Percentiles rank a stretch among this genome's conserved stretches.
Evolutionary conservation across 2,888 invertebrate genomes (phyloP).

Genomic region (Euspilapteryx auroguttella): DNA sequence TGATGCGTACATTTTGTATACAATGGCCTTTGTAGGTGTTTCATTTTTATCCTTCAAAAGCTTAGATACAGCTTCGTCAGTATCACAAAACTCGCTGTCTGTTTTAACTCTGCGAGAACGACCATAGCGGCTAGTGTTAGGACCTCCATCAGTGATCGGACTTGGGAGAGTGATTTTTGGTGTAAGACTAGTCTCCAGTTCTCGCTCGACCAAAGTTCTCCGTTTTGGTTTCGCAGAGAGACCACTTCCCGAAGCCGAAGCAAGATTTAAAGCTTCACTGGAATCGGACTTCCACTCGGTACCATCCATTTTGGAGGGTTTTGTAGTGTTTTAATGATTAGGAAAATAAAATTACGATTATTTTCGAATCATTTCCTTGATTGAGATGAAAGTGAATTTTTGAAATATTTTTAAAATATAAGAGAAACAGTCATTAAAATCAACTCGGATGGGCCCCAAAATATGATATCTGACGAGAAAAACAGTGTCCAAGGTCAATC

Average conservation of each 20-base stretch:
- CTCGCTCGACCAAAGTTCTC: constrained; percentile 38
- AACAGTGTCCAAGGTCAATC: constrained; percentile 16
- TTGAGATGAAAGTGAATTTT: too few species aligned
- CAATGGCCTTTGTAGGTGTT: constrained; percentile 25
- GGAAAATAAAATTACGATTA: constrained; percentile 1
- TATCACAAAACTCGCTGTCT: constrained; percentile 31
- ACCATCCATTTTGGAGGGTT: constrained; percentile 3
- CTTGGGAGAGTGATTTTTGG: constrained; percentile 34
- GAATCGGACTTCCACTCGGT: background rate
- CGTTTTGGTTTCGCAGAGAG: constrained; percentile 36
- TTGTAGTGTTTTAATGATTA: background rate
- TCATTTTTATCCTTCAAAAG: constrained; percentile 18
- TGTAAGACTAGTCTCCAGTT: constrained; percentile 44
- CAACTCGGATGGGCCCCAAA: constrained; percentile 14
- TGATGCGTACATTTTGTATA: constrained; percentile 40
- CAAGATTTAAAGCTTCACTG: background rate
- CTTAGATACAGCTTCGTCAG: constrained; percentile 27
- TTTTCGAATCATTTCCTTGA: too few species aligned
- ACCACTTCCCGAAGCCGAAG: background rate
- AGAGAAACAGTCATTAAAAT: too few species aligned
- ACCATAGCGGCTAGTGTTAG: constrained; percentile 61
- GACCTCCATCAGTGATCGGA: constrained; percentile 15
- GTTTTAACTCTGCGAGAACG: constrained; percentile 57
- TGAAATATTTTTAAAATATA: too few species aligned
- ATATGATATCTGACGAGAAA: constrained; percentile 16